Percentiles rank a stretch among this genome's conserved stretches.
Evolutionary conservation across 2,888 invertebrate species (phyloP).

Genomic region (Melanophora roralis): DNA sequence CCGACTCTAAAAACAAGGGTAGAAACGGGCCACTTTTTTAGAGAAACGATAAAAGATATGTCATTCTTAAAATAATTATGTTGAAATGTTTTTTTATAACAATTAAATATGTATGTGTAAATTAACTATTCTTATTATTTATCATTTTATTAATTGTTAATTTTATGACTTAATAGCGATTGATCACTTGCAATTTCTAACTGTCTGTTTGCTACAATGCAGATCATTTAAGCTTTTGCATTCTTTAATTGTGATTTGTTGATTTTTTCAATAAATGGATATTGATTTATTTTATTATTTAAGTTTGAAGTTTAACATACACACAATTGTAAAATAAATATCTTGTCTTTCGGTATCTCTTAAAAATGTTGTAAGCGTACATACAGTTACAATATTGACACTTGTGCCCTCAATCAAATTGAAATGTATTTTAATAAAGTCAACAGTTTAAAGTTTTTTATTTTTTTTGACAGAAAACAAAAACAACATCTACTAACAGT

Average conservation of each 20-base stretch:
- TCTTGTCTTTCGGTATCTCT: background rate
- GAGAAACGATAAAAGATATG: too few species aligned
- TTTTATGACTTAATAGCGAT: slow-evolving; percentile 30
- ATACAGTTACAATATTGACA: slow-evolving; percentile 41
- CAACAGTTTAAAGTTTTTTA: slow-evolving; percentile 19
- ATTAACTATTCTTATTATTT: background rate
- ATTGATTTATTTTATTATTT: slow-evolving; percentile 4
- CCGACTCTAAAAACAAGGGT: too few species aligned
- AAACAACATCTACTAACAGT: background rate
- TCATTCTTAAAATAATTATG: too few species aligned
- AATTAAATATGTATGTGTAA: too few species aligned
- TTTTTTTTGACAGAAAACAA: slow-evolving; percentile 26
- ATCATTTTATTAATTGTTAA: background rate
- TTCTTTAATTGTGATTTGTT: background rate
- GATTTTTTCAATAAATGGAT: background rate
- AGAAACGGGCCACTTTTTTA: too few species aligned
- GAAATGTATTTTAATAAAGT: slow-evolving; percentile 48
- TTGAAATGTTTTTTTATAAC: too few species aligned
- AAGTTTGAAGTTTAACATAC: background rate
- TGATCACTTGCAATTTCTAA: slow-evolving; percentile 29
- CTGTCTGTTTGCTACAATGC: background rate
- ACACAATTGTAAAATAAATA: slow-evolving; percentile 6
- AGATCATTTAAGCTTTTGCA: too few species aligned
- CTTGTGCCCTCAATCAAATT: slow-evolving; percentile 58
- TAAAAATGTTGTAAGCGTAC: background rate